Conservation (phyloP, 2,797 vertebrate genomes). For the Malacoraja senta region DNA sequence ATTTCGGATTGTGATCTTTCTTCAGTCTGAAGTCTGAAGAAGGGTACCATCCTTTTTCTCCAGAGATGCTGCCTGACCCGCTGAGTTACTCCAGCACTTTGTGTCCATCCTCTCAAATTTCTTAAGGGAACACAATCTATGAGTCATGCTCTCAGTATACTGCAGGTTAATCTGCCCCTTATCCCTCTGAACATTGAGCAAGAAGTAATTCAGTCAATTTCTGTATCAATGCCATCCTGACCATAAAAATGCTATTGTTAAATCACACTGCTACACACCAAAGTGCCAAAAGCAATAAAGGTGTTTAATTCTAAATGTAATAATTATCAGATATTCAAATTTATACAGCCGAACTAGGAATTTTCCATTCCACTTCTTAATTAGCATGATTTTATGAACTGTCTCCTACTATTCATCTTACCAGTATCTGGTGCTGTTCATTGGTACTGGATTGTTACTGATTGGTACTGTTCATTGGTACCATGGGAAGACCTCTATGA, state of each 20-base stretch:
- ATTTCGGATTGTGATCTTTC: too few relatives aligned
- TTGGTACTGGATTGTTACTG: neutral
- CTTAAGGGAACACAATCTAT: neutral
- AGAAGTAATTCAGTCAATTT: neutral
- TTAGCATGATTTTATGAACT: neutral
- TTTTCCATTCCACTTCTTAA: neutral
- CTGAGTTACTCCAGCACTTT: too few relatives aligned
- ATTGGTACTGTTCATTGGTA: neutral
- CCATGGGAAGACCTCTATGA: neutral
- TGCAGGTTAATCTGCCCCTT: neutral
- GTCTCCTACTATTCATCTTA: neutral
- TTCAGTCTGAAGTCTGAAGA: too few relatives aligned
- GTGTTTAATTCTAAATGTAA: neutral
- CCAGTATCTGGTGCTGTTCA: neutral
- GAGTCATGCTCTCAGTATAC: neutral
- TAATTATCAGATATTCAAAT: neutral
- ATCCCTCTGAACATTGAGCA: neutral
- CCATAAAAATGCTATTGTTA: neutral
- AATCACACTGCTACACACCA: neutral
- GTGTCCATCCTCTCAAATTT: neutral
- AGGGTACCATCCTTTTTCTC: too few relatives aligned
- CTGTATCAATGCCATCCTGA: neutral
- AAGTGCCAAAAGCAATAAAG: neutral
- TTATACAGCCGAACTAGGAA: neutral
- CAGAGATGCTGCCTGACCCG: too few relatives aligned